phyloP scores from a whole-genome alignment of 2,797 vertebrate genomes.

The Sternarchorhynchus goeldii region DNA sequence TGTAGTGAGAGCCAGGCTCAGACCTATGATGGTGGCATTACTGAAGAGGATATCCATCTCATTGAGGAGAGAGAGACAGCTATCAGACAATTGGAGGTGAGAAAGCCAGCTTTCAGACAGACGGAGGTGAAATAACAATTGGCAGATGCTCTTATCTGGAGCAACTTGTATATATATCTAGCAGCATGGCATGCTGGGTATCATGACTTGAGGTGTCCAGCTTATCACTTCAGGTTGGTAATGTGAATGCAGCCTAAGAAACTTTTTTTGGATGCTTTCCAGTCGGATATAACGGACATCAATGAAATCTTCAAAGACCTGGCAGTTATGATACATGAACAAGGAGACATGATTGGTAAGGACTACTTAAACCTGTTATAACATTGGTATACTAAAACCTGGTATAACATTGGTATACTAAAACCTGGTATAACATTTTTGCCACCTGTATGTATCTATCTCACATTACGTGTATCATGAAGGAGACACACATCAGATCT shows the following conservation, averaged over 20 bases:
- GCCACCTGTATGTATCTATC: not conserved
- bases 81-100: conserved; percentile 91
- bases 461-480: not conserved
- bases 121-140: not conserved
- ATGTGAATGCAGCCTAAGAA: not conserved
- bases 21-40: conserved; percentile 85
- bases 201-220: too few relatives aligned
- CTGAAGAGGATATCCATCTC: conserved; percentile 89
- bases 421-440: conserved; percentile 46
- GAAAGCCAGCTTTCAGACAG: not conserved
- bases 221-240: too few relatives aligned
- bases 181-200: too few relatives aligned
- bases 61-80: conserved; percentile 91
- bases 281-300: conserved; percentile 96
- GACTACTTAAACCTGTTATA: conserved; percentile 56
- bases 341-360: conserved; percentile 97
- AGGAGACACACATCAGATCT: too few relatives aligned
- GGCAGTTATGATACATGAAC: conserved; percentile 97
- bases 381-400: conserved; percentile 58
- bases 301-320: conserved; percentile 99
- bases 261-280: conserved; percentile 39
- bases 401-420: conserved; percentile 82
- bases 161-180: too few relatives aligned
- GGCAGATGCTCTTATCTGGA: not conserved
- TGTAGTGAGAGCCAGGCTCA: conserved; percentile 77